phyloP scores from a whole-genome alignment of 2,888 invertebrate species.

The Folsomia candida region DNA sequence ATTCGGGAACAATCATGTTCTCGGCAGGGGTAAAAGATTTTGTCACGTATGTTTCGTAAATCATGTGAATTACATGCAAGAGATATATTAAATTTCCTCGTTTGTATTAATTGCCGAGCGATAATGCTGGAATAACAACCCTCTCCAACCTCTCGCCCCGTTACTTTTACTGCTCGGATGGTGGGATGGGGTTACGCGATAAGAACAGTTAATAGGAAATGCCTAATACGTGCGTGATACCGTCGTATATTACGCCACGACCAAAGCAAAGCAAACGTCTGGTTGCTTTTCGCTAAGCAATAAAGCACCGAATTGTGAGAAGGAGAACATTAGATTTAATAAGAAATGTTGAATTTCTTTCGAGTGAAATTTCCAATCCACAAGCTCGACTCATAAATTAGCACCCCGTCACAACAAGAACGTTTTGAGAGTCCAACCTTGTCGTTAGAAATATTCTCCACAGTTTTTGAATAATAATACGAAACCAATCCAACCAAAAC shows the following conservation, averaged over 20 bases:
- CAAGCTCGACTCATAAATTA: neutral
- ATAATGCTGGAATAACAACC: neutral
- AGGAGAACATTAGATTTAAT: slow-evolving; percentile 44
- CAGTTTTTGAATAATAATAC: too few species aligned
- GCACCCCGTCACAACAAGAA: neutral
- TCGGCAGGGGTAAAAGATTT: neutral
- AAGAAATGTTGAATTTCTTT: slow-evolving; percentile 29
- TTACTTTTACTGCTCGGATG: neutral
- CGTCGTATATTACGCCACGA: neutral
- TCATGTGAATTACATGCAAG: slow-evolving; percentile 7
- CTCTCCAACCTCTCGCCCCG: neutral
- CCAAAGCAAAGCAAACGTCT: too few species aligned
- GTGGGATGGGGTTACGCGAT: neutral
- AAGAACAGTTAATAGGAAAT: slow-evolving; percentile 5
- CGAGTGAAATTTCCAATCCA: neutral
- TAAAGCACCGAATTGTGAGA: slow-evolving; percentile 39
- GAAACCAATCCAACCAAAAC: neutral
- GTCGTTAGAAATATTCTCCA: neutral
- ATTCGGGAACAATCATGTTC: too few species aligned
- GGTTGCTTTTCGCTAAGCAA: slow-evolving; percentile 22
- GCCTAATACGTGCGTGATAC: slow-evolving; percentile 4
- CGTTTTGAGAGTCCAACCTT: neutral
- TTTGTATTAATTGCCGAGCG: slow-evolving; percentile 40
- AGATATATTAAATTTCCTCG: slow-evolving; percentile 42
- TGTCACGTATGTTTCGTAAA: slow-evolving; percentile 10